A percentile compares a stretch with the other conserved stretches of the same genome.
Evolutionary conservation across 2,797 vertebrate genomes (phyloP).

Genomic region (Buphagus erythrorhynchus): DNA sequence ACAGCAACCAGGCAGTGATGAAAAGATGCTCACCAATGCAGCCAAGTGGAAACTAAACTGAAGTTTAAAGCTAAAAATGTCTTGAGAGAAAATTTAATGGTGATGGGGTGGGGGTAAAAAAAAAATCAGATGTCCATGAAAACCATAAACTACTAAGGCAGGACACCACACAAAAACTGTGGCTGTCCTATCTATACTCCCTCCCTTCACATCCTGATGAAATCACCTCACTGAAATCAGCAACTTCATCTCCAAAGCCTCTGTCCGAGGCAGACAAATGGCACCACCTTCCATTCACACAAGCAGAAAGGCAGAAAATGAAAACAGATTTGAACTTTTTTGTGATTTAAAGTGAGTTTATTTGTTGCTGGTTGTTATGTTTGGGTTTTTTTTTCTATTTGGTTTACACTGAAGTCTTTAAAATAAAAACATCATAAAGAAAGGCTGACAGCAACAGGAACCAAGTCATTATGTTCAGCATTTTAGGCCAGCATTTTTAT

Average conservation of each 20-base stretch:
- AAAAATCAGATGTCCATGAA: background rate
- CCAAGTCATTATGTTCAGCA: background rate
- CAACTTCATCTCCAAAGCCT: background rate
- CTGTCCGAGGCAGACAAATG: background rate
- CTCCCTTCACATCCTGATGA: background rate
- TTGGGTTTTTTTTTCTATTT: background rate
- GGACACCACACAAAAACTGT: background rate
- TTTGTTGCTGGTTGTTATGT: background rate
- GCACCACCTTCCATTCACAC: background rate
- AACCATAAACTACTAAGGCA: background rate
- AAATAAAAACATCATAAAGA: background rate
- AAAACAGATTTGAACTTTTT: background rate
- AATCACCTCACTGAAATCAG: background rate
- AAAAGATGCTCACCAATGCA: background rate
- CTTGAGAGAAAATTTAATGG: background rate
- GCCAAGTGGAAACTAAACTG: background rate
- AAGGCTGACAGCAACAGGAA: slow-evolving; percentile 2
- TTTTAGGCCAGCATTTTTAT: slow-evolving; percentile 28
- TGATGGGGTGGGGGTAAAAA: accelerated
- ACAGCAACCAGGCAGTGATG: background rate
- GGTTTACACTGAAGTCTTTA: background rate
- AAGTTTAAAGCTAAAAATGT: background rate
- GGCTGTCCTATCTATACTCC: background rate
- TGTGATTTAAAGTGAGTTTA: background rate
- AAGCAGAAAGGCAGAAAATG: background rate